A percentile compares a stretch with the other conserved stretches of the same genome.
phyloP scores from a whole-genome alignment of 2,888 invertebrate genomes.

The Tubiluchus corallicola region DNA sequence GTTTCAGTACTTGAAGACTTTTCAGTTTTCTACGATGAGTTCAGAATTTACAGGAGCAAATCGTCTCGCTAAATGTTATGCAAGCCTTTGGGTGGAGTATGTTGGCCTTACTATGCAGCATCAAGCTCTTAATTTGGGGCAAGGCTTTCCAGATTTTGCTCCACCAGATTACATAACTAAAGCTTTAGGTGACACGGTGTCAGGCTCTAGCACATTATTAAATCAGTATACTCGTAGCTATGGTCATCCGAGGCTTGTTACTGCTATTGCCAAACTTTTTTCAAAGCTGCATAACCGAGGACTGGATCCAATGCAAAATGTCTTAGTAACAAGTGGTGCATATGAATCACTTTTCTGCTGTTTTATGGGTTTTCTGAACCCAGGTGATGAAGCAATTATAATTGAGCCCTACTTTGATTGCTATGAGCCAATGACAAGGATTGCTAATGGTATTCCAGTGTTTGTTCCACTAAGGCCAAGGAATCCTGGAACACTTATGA shows the following conservation, averaged over 20 bases:
- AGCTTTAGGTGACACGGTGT: slow-evolving; percentile 47
- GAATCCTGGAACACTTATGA: slow-evolving; percentile 10
- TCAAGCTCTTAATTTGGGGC: slow-evolving; percentile 79
- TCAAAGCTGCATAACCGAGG: slow-evolving; percentile 50
- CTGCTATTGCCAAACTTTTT: slow-evolving; percentile 64
- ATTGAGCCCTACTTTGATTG: slow-evolving; percentile 98
- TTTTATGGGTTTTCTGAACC: slow-evolving; percentile 66
- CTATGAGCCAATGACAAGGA: slow-evolving; percentile 79
- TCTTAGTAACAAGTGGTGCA: slow-evolving; percentile 76
- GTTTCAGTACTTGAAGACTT: too few relatives aligned
- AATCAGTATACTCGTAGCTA: slow-evolving; percentile 88
- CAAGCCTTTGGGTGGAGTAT: slow-evolving; percentile 54
- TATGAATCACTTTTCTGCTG: slow-evolving; percentile 79
- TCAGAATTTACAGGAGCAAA: slow-evolving; percentile 1
- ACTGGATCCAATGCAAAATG: slow-evolving; percentile 66
- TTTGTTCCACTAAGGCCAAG: slow-evolving; percentile 64
- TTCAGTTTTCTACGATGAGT: too few relatives aligned
- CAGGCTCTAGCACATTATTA: slow-evolving; percentile 47
- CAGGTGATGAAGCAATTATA: slow-evolving; percentile 58
- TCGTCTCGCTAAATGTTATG: background rate
- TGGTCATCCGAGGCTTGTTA: slow-evolving; percentile 75
- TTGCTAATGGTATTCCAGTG: slow-evolving; percentile 64
- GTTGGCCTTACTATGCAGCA: slow-evolving; percentile 57
- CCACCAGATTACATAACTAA: slow-evolving; percentile 57
- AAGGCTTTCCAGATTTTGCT: slow-evolving; percentile 79